Evolutionary conservation across 2,113 vertebrate species (phyloP).

Genomic region (Telmatochromis bifrenatus): DNA sequence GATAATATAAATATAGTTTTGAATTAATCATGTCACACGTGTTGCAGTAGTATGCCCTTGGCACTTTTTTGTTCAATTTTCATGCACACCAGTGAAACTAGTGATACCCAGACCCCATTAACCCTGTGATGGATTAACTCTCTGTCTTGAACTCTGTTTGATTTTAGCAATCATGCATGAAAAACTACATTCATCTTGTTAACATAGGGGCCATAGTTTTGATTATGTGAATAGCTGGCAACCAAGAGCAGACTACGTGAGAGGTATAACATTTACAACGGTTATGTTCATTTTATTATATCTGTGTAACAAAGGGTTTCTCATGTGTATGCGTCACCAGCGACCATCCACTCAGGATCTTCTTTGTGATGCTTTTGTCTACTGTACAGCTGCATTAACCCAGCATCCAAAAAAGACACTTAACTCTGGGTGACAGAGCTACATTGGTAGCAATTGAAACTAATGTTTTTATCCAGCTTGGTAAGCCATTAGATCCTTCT

Average conservation of each 20-base stretch:
- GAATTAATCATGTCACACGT: neutral
- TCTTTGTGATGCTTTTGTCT: slow-evolving; percentile 16
- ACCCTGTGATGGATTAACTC: neutral
- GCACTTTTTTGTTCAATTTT: neutral
- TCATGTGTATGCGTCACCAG: slow-evolving; percentile 26
- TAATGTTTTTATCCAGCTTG: neutral
- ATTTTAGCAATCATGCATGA: neutral
- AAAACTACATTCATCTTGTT: neutral
- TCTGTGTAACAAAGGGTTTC: neutral
- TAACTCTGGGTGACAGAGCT: neutral
- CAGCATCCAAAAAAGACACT: neutral
- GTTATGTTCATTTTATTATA: neutral
- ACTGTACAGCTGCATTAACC: neutral
- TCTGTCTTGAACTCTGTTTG: neutral
- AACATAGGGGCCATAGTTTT: neutral
- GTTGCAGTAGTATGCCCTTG: neutral
- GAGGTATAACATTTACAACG: neutral
- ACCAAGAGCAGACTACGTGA: neutral
- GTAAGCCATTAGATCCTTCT: neutral
- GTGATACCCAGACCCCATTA: neutral
- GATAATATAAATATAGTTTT: neutral
- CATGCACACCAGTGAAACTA: neutral
- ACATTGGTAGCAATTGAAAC: neutral
- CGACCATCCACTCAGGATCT: slow-evolving; percentile 45
- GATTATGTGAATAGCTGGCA: neutral